Percentiles rank a stretch among this genome's conserved stretches.
Conservation (phyloP, 2,888 invertebrate species). For the Eurytoma californica region DNA sequence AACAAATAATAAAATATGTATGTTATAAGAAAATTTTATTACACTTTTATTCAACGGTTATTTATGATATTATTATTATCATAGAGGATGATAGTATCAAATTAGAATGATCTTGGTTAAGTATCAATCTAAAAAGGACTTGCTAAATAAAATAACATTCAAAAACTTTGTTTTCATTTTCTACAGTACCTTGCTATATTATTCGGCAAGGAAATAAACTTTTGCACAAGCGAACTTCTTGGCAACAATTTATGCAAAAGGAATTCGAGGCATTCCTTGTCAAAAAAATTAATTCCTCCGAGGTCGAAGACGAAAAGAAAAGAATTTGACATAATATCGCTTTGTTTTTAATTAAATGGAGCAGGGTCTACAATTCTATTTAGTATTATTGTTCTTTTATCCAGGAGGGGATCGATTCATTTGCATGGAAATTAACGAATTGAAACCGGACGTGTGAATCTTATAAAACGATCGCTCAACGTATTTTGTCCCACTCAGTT, state of each 20-base stretch:
- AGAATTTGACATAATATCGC: not conserved
- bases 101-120: too few relatives aligned
- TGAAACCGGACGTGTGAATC: constrained; percentile 56
- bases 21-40: too few relatives aligned
- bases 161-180: too few relatives aligned
- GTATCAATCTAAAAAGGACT: too few relatives aligned
- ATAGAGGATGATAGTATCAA: too few relatives aligned
- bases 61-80: too few relatives aligned
- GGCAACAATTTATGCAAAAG: constrained; percentile 27
- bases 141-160: too few relatives aligned
- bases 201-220: constrained; percentile 19
- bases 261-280: constrained; percentile 2
- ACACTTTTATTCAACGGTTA: too few relatives aligned
- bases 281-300: constrained; percentile 20
- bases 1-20: too few relatives aligned
- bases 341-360: constrained; percentile 27
- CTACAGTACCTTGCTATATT: not conserved
- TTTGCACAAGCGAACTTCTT: constrained; percentile 24
- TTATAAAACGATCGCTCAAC: not conserved
- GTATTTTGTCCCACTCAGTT: not conserved
- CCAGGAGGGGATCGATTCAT: constrained; percentile 31
- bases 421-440: constrained; percentile 64
- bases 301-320: not conserved
- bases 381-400: not conserved
- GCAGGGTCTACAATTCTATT: not conserved